Evolutionary conservation across 2,888 invertebrate species (phyloP).

Genomic region (Galeruca laticollis): DNA sequence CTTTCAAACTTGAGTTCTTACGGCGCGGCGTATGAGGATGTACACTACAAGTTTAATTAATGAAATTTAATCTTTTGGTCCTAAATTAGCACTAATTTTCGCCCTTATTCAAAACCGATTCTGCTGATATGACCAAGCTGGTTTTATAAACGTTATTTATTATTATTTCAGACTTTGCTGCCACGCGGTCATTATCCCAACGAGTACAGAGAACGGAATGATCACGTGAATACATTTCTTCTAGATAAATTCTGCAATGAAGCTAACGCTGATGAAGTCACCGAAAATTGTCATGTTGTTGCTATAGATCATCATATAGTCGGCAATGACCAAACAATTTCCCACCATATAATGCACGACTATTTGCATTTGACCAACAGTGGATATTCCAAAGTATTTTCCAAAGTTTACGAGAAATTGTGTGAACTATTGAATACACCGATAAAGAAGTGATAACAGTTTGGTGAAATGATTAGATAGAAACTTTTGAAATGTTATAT

Average conservation of each 20-base stretch:
- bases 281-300: conserved; percentile 62
- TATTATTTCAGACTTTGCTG: conserved; percentile 70
- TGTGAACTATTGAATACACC: conserved; percentile 54
- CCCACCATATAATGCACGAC: conserved; percentile 76
- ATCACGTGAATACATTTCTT: conserved; percentile 71
- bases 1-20: too few species aligned
- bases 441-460: conserved; percentile 26
- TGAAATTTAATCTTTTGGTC: too few species aligned
- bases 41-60: too few species aligned
- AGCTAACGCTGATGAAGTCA: conserved; percentile 60
- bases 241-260: conserved; percentile 62
- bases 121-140: too few species aligned
- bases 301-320: conserved; percentile 64
- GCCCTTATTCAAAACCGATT: too few species aligned
- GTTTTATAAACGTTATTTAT: background rate
- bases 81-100: too few species aligned
- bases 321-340: conserved; percentile 71
- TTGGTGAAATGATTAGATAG: too few species aligned
- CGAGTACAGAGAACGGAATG: conserved; percentile 72
- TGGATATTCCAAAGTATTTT: conserved; percentile 75
- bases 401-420: conserved; percentile 69
- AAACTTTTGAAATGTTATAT: background rate
- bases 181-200: conserved; percentile 77
- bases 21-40: too few species aligned
- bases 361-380: conserved; percentile 76